These are phyloP conservation scores for Tetramorium bicarinatum DNA, from an alignment of 2,888 invertebrate genomes.

Conservation along the genomic window DNA sequence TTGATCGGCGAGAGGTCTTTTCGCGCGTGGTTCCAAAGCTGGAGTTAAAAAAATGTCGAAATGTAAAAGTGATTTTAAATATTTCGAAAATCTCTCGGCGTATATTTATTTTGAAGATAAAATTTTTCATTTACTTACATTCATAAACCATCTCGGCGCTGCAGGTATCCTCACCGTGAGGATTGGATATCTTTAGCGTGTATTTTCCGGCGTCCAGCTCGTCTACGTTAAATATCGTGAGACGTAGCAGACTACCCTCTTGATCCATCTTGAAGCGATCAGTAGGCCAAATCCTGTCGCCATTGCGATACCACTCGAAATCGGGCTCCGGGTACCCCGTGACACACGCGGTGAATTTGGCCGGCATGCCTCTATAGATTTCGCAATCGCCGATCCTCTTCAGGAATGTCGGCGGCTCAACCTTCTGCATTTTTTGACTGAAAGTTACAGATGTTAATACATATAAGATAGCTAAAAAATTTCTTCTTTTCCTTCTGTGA, in stretches of 20 bases:
- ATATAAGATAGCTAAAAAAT: not conserved
- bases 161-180: slow-evolving; percentile 94
- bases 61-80: not conserved
- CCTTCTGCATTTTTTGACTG: slow-evolving; percentile 91
- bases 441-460: slow-evolving; percentile 64
- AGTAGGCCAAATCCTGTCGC: slow-evolving; percentile 92
- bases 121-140: slow-evolving; percentile 87
- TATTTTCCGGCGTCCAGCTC: slow-evolving; percentile 95
- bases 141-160: slow-evolving; percentile 93
- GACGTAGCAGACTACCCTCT: slow-evolving; percentile 93
- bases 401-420: slow-evolving; percentile 95
- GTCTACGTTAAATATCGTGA: slow-evolving; percentile 93
- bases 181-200: slow-evolving; percentile 93
- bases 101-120: not conserved
- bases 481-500: not conserved
- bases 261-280: slow-evolving; percentile 94
- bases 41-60: slow-evolving; percentile 51
- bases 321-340: slow-evolving; percentile 95
- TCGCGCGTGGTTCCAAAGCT: slow-evolving; percentile 90
- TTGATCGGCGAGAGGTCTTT: slow-evolving; percentile 91
- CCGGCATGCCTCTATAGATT: slow-evolving; percentile 94
- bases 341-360: slow-evolving; percentile 97
- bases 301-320: slow-evolving; percentile 95
- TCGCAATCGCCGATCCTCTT: slow-evolving; percentile 96
- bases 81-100: not conserved